These are phyloP conservation scores for Cyanoliseus patagonus DNA, from an alignment of 2,113 vertebrate genomes.

Conservation along the genomic window DNA sequence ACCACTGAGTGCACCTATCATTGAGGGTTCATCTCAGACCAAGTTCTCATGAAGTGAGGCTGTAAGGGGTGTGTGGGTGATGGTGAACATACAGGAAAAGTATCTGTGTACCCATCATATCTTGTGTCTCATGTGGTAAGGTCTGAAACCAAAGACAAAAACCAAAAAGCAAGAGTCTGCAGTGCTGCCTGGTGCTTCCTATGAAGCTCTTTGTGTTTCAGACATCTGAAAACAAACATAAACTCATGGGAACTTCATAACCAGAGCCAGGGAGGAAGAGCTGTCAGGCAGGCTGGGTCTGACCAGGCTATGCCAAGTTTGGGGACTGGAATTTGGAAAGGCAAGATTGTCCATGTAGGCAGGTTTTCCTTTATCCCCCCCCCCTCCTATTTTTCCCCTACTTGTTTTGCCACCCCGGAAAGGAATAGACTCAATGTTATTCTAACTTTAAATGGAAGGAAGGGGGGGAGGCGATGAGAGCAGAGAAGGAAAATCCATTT, in stretches of 20 bases:
- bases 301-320: background rate
- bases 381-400: fast-evolving
- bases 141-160: background rate
- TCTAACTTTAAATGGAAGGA: constrained; percentile 47
- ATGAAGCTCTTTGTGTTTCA: background rate
- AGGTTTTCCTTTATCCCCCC: background rate
- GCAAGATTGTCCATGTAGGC: background rate
- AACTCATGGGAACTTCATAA: background rate
- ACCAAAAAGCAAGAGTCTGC: background rate
- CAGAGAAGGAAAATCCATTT: constrained; percentile 60
- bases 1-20: background rate
- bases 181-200: background rate
- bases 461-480: constrained; percentile 44
- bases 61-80: background rate
- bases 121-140: background rate
- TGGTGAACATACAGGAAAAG: background rate
- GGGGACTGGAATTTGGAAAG: background rate
- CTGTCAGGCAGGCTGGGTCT: background rate
- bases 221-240: background rate
- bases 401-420: constrained; percentile 51
- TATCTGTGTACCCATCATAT: background rate
- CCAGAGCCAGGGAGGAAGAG: background rate
- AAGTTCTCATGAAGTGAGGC: background rate
- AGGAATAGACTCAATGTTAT: constrained; percentile 27
- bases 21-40: background rate